These are phyloP conservation scores for Sardinella longiceps DNA, from an alignment of 2,797 vertebrate species.

Conservation along the genomic window DNA sequence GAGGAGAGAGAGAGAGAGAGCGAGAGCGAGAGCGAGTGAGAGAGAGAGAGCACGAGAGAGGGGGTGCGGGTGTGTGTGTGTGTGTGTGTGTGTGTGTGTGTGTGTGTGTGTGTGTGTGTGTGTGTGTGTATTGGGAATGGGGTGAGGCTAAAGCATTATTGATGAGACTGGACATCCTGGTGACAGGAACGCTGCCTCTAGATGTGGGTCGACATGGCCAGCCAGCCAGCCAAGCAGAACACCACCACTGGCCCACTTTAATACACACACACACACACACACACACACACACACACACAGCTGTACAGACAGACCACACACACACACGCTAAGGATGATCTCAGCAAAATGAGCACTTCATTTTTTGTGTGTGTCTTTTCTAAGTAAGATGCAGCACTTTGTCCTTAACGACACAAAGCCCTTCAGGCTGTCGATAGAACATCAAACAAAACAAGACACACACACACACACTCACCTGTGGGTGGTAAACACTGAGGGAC, in stretches of 20 bases:
- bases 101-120: too few species aligned
- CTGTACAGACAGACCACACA: too few species aligned
- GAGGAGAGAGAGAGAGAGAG: neutral
- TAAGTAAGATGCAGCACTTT: neutral
- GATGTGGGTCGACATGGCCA: neutral
- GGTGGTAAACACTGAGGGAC: constrained; percentile 97
- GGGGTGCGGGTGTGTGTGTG: neutral
- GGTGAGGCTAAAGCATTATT: neutral
- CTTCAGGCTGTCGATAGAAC: neutral
- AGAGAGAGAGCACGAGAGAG: neutral
- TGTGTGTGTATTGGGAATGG: too few species aligned
- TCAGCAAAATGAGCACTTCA: neutral
- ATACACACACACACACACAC: too few species aligned
- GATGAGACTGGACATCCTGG: neutral
- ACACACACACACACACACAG: neutral
- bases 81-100: too few species aligned
- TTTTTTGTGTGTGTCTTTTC: neutral
- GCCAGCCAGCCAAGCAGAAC: neutral
- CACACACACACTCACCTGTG: constrained; percentile 79
- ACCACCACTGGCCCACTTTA: neutral
- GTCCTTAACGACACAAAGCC: neutral
- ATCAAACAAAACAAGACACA: neutral
- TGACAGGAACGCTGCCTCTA: neutral
- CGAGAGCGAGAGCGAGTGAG: neutral
- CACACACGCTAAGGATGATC: neutral